A percentile compares a stretch with the other conserved stretches of the same genome.
Conservation (phyloP, 2,888 invertebrate species). For the Cantharis nigra region DNA sequence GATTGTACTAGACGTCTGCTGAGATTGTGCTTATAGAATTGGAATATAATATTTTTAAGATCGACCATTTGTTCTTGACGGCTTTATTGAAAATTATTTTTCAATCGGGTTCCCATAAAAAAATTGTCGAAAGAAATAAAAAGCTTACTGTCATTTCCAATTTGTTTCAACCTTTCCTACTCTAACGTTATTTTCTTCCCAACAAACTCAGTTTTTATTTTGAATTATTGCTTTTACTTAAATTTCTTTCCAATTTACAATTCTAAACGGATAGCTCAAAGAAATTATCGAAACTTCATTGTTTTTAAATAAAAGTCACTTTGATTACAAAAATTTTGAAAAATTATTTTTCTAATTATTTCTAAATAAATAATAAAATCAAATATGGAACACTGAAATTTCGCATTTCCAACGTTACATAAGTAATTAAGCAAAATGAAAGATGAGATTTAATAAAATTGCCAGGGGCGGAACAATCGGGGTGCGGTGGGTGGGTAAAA, state of each 20-base stretch:
- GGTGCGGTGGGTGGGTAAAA: too few relatives aligned
- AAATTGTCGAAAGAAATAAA: constrained; percentile 43
- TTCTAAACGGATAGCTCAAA: neutral
- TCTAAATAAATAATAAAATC: too few relatives aligned
- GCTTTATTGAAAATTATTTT: constrained; percentile 52
- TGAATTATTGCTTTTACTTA: neutral
- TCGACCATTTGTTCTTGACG: constrained; percentile 48
- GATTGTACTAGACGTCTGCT: constrained; percentile 16
- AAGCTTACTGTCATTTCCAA: constrained; percentile 50
- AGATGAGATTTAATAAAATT: too few relatives aligned
- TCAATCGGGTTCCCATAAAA: constrained; percentile 42
- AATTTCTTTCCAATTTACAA: neutral
- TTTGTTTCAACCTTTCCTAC: constrained; percentile 41
- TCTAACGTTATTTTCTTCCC: constrained; percentile 10
- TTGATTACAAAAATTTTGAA: too few relatives aligned
- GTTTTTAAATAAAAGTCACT: neutral
- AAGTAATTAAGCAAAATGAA: too few relatives aligned
- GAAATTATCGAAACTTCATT: neutral
- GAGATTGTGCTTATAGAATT: constrained; percentile 41
- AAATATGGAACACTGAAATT: too few relatives aligned
- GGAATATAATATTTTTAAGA: constrained; percentile 45
- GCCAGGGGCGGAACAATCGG: too few relatives aligned
- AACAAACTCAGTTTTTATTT: constrained; percentile 8
- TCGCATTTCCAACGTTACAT: too few relatives aligned
- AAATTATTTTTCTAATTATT: too few relatives aligned